phyloP scores from a whole-genome alignment of 2,888 invertebrate species.

The Euphydryas editha region DNA sequence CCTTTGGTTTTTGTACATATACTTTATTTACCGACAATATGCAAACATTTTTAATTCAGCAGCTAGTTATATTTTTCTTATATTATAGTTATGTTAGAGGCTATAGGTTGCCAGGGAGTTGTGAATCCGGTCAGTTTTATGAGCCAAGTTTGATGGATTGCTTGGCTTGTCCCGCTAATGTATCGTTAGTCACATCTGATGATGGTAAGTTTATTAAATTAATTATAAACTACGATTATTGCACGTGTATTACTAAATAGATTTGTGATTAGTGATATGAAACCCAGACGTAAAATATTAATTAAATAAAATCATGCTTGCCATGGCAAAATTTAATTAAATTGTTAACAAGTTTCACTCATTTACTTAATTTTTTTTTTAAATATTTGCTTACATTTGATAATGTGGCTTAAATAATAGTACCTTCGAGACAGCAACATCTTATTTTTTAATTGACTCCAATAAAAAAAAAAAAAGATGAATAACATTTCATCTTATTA shows the following conservation, averaged over 20 bases:
- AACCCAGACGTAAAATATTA: no score
- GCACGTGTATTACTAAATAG: background rate
- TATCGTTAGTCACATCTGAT: slow-evolving; percentile 59
- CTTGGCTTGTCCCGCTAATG: slow-evolving; percentile 61
- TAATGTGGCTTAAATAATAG: no score
- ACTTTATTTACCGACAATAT: background rate
- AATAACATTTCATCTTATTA: no score
- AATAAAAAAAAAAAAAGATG: no score
- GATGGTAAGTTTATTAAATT: slow-evolving; percentile 61
- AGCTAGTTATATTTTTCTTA: slow-evolving; percentile 22
- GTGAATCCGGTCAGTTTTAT: slow-evolving; percentile 60
- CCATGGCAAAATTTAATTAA: no score
- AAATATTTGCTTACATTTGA: no score
- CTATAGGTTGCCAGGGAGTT: slow-evolving; percentile 55
- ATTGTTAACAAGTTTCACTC: no score
- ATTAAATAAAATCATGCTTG: no score
- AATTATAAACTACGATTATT: background rate
- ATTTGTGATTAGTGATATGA: background rate
- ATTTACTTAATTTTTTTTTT: no score
- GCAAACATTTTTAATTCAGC: background rate
- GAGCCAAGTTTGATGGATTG: slow-evolving; percentile 65
- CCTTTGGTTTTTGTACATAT: background rate
- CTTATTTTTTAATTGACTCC: no score
- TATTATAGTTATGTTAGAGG: slow-evolving; percentile 40
- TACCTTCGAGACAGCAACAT: no score